These are phyloP conservation scores for Eueides isabella DNA, from an alignment of 1,140 invertebrate species.

Conservation along the genomic window DNA sequence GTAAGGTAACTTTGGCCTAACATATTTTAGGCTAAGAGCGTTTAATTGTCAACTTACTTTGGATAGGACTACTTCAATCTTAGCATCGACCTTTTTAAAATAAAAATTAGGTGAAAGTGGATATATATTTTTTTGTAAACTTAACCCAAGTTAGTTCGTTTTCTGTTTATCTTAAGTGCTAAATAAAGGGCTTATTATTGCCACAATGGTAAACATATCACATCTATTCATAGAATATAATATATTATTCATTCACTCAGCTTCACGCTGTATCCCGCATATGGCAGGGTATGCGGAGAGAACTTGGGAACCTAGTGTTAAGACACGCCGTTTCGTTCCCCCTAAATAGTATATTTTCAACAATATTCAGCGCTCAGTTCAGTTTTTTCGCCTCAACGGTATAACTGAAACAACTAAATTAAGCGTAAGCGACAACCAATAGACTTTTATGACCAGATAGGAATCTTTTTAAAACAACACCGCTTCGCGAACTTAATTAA, in stretches of 20 bases:
- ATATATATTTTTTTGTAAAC: neutral
- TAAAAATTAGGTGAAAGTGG: neutral
- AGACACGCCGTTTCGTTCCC: too few relatives aligned
- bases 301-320: too few relatives aligned
- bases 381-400: neutral
- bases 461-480: slow-evolving; percentile 24
- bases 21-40: slow-evolving; percentile 75
- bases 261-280: too few relatives aligned
- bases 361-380: too few relatives aligned
- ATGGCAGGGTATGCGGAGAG: too few relatives aligned
- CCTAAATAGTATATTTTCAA: too few relatives aligned
- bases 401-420: slow-evolving; percentile 31
- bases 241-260: too few relatives aligned
- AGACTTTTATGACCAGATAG: slow-evolving; percentile 26
- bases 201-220: neutral
- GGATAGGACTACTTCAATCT: slow-evolving; percentile 41
- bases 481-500: slow-evolving; percentile 28
- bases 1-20: slow-evolving; percentile 57
- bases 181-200: neutral
- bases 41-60: slow-evolving; percentile 70
- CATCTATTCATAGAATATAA: neutral
- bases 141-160: neutral
- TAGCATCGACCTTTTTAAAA: slow-evolving; percentile 43
- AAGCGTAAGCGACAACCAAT: slow-evolving; percentile 22
- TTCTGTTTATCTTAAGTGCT: neutral